Percentiles rank a stretch among this genome's conserved stretches.
These are phyloP conservation scores for Sesamia nonagrioides DNA, from an alignment of 1,140 invertebrate species.

Conservation along the genomic window DNA sequence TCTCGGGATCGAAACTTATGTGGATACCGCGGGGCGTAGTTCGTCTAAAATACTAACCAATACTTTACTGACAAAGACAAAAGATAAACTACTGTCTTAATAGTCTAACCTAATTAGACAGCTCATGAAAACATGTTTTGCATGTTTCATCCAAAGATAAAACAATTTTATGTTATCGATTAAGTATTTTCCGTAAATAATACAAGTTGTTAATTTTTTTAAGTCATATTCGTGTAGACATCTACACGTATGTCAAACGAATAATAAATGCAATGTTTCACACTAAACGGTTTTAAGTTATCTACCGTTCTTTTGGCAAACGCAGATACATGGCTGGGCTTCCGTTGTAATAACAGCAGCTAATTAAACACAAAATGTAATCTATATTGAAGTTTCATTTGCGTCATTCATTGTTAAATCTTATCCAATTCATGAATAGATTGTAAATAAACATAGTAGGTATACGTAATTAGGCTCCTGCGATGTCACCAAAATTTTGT, in stretches of 20 bases:
- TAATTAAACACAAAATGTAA: slow-evolving; percentile 59
- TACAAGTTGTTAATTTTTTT: too few species aligned
- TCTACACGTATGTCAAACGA: background rate
- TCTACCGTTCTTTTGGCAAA: background rate
- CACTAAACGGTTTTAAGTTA: background rate
- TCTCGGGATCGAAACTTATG: too few species aligned
- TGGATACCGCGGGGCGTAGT: too few species aligned
- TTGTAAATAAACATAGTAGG: background rate
- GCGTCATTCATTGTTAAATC: slow-evolving; percentile 54
- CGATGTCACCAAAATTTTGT: too few species aligned
- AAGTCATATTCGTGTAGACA: too few species aligned
- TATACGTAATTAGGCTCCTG: background rate
- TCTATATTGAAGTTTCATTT: slow-evolving; percentile 47
- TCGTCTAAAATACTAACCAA: too few species aligned
- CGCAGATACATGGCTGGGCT: slow-evolving; percentile 2
- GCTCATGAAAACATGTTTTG: background rate
- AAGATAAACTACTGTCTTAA: background rate
- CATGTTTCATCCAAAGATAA: background rate
- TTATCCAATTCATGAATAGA: slow-evolving; percentile 35
- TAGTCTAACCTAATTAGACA: background rate
- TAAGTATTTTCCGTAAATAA: too few species aligned
- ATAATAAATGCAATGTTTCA: background rate
- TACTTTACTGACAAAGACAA: too few species aligned
- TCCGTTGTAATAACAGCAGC: slow-evolving; percentile 53
- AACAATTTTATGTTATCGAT: too few species aligned